Evolutionary conservation across 2,113 vertebrate genomes (phyloP).

Genomic region (Vombatus ursinus): DNA sequence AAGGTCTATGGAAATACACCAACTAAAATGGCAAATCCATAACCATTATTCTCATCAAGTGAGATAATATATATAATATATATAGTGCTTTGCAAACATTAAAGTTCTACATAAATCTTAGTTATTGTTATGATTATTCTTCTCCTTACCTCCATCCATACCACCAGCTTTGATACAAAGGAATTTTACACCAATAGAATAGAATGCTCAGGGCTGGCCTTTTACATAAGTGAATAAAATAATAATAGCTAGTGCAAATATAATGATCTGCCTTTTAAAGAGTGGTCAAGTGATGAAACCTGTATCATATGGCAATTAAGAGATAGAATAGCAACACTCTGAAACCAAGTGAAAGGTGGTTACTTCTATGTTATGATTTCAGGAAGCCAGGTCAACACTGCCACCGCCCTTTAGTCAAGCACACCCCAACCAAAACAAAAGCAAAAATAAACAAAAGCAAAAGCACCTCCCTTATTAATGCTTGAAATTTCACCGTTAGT

Average conservation of each 20-base stretch:
- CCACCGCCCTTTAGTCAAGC: background rate
- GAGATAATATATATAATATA: background rate
- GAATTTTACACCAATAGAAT: background rate
- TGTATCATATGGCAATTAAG: background rate
- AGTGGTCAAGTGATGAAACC: background rate
- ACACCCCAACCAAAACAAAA: background rate
- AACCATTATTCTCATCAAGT: background rate
- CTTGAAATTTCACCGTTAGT: background rate
- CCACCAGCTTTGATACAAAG: background rate
- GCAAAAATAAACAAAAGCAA: background rate
- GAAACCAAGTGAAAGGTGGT: background rate
- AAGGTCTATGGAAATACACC: background rate
- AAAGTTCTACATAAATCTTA: background rate
- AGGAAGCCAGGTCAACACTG: background rate
- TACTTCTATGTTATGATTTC: background rate
- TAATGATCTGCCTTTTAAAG: background rate
- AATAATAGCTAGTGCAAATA: background rate
- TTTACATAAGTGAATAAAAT: background rate
- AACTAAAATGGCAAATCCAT: background rate
- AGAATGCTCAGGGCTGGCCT: background rate
- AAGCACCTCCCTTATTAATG: background rate
- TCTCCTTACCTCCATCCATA: background rate
- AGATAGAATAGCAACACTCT: background rate
- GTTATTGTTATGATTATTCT: background rate
- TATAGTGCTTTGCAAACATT: background rate